Percentiles rank a stretch among this genome's conserved stretches.
Evolutionary conservation across 2,113 vertebrate genomes (phyloP).

Genomic region (Suncus etruscus): DNA sequence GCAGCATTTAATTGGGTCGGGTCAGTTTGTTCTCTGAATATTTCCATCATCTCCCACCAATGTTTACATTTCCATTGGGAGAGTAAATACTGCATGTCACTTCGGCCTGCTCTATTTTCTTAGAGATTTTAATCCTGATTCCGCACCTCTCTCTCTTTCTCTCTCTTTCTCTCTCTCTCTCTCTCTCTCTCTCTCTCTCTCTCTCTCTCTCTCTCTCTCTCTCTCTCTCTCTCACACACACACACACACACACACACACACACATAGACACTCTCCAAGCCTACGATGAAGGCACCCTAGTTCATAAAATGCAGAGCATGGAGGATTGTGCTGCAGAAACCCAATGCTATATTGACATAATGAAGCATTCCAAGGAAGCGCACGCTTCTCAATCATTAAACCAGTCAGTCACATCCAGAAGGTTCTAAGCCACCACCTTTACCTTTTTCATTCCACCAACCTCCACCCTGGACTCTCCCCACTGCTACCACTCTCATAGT

Average conservation of each 20-base stretch:
- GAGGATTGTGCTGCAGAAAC: neutral
- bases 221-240: neutral
- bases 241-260: neutral
- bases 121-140: conserved; percentile 60
- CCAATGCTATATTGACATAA: conserved; percentile 2
- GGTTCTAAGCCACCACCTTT: neutral
- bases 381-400: conserved; percentile 34
- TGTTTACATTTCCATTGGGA: conserved; percentile 67
- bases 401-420: conserved; percentile 46
- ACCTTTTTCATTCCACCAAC: neutral
- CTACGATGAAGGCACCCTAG: neutral
- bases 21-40: conserved; percentile 78
- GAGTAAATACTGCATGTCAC: neutral
- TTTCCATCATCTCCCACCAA: conserved; percentile 62
- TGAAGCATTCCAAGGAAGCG: conserved; percentile 43
- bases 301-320: conserved; percentile 17
- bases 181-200: too few relatives aligned
- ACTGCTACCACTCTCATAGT: neutral
- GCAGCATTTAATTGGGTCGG: conserved; percentile 74
- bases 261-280: neutral
- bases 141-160: neutral
- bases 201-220: too few relatives aligned
- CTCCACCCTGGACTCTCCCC: neutral
- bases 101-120: conserved; percentile 74
- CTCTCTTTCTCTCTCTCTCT: too few relatives aligned